Conservation (phyloP, 2,113 vertebrate genomes). For the Tachysurus fulvidraco region DNA sequence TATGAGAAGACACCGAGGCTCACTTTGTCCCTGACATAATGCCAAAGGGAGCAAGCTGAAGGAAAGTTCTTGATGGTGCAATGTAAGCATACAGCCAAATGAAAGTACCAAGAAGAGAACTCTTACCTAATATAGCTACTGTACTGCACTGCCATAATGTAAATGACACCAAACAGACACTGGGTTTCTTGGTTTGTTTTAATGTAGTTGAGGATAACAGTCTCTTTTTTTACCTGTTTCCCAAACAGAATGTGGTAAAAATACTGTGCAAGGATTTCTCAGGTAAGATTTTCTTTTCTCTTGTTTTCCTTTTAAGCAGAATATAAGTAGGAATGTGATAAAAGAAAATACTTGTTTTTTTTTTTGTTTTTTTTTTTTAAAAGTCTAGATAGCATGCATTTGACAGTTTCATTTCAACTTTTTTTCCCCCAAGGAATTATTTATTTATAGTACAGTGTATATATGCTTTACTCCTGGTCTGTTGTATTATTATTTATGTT, state of each 20-base stretch:
- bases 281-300: slow-evolving; percentile 67
- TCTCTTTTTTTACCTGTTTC: slow-evolving; percentile 35
- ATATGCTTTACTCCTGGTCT: neutral
- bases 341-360: neutral
- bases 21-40: slow-evolving; percentile 56
- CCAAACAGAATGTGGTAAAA: slow-evolving; percentile 68
- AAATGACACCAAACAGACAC: slow-evolving; percentile 22
- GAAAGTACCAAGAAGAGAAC: slow-evolving; percentile 42
- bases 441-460: neutral
- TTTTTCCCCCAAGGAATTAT: neutral
- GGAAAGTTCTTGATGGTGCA: slow-evolving; percentile 38
- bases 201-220: slow-evolving; percentile 40
- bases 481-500: neutral
- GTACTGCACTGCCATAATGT: neutral
- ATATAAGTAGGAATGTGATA: neutral
- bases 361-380: too few relatives aligned
- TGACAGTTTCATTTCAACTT: neutral
- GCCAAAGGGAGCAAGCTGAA: slow-evolving; percentile 55
- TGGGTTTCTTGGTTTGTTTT: slow-evolving; percentile 14
- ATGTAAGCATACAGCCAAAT: slow-evolving; percentile 46
- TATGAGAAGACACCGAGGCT: slow-evolving; percentile 28
- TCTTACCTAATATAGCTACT: slow-evolving; percentile 66
- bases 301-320: neutral
- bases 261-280: slow-evolving; percentile 70
- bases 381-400: neutral